phyloP scores from a whole-genome alignment of 2,113 vertebrate species.

The Prolemur simus region DNA sequence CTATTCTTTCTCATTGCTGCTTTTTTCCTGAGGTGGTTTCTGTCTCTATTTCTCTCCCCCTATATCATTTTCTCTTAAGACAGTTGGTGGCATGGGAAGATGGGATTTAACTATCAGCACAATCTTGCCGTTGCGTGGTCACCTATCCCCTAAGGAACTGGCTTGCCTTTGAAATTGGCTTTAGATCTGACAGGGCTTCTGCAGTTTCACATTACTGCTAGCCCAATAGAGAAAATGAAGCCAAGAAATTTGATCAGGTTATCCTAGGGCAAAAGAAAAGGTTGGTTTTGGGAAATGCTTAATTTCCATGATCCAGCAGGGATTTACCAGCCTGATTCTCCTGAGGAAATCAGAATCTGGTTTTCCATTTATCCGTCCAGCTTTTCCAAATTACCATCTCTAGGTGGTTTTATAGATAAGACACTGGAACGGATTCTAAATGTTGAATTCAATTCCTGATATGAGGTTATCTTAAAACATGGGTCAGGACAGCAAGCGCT shows the following conservation, averaged over 20 bases:
- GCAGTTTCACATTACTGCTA: constrained; percentile 62
- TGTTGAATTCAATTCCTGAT: constrained; percentile 43
- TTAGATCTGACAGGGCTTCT: constrained; percentile 46
- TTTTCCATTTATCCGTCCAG: constrained; percentile 13
- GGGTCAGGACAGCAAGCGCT: not conserved
- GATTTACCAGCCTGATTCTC: not conserved
- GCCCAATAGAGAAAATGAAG: constrained; percentile 67
- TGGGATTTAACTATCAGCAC: constrained; percentile 75
- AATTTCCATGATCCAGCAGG: constrained; percentile 40
- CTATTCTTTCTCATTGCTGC: not conserved
- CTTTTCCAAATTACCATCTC: constrained; percentile 46
- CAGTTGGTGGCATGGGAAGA: constrained; percentile 73
- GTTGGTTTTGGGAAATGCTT: not conserved
- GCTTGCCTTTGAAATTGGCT: constrained; percentile 56
- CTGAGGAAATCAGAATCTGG: constrained; percentile 18
- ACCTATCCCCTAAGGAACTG: constrained; percentile 64
- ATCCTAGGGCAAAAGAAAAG: constrained; percentile 57
- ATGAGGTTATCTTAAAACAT: constrained; percentile 31
- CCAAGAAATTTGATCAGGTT: constrained; percentile 39
- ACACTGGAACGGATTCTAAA: constrained; percentile 29
- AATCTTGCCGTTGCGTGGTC: constrained; percentile 53
- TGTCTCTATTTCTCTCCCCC: not conserved
- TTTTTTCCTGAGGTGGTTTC: not conserved
- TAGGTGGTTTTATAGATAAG: constrained; percentile 73
- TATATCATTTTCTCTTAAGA: constrained; percentile 32